Percentiles rank a stretch among this genome's conserved stretches.
phyloP scores from a whole-genome alignment of 35 echinoderm and acorn worm species.

The Nesometra sesokonis region DNA sequence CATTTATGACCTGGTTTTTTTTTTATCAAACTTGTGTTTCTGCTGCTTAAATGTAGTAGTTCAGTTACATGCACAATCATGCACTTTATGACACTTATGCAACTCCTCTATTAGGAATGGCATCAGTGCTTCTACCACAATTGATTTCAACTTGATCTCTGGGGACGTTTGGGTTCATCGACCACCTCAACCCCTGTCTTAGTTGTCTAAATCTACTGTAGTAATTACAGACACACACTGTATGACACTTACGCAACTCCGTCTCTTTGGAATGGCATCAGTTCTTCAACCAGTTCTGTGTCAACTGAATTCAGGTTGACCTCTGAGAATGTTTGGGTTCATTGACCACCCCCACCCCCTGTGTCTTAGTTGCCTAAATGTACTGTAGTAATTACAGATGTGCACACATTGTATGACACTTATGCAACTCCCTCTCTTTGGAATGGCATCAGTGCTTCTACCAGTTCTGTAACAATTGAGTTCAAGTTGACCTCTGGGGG shows the following conservation, averaged over 20 bases:
- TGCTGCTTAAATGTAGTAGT: slow-evolving; percentile 40
- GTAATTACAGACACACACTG: neutral
- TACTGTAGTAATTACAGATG: slow-evolving; percentile 25
- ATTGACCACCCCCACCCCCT: slow-evolving; percentile 29
- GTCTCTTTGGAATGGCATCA: slow-evolving; percentile 55
- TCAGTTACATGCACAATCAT: too few relatives aligned
- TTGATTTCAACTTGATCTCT: slow-evolving; percentile 28
- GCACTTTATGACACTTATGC: slow-evolving; percentile 6
- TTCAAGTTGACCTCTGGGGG: slow-evolving; percentile 41
- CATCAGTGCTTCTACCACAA: slow-evolving; percentile 52
- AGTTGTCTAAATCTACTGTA: slow-evolving; percentile 54
- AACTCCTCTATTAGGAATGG: slow-evolving; percentile 48
- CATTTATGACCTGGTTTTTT: slow-evolving; percentile 40
- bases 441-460: slow-evolving; percentile 45
- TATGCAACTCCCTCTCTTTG: slow-evolving; percentile 49
- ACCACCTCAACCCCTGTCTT: slow-evolving; percentile 23
- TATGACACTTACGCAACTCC: slow-evolving; percentile 21
- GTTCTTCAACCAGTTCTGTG: slow-evolving; percentile 29
- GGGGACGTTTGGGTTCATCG: slow-evolving; percentile 8
- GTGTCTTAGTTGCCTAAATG: slow-evolving; percentile 37
- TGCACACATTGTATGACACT: neutral
- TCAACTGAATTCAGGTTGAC: slow-evolving; percentile 32
- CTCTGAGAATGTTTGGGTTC: slow-evolving; percentile 17
- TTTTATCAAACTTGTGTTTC: slow-evolving; percentile 5
- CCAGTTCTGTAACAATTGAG: slow-evolving; percentile 26